Conservation (phyloP, 2,113 vertebrate species). For the Atherinomorus stipes region DNA sequence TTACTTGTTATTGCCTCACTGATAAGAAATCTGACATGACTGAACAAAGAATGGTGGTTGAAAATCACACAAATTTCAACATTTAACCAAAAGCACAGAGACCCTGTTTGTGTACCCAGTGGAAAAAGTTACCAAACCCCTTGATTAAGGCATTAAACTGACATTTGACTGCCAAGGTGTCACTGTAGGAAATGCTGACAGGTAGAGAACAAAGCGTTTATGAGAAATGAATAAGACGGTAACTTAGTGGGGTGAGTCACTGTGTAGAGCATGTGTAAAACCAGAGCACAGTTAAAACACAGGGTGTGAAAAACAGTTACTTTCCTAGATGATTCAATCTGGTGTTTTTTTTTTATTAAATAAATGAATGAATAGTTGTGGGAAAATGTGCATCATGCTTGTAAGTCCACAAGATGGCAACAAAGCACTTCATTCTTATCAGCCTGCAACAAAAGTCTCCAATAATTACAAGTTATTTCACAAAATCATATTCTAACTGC, state of each 20-base stretch:
- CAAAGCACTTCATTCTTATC: slow-evolving; percentile 1
- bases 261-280: background rate
- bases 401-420: slow-evolving; percentile 50
- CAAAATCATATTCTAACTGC: background rate
- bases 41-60: background rate
- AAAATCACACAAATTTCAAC: too few relatives aligned
- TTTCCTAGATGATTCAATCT: background rate
- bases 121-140: slow-evolving; percentile 7
- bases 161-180: background rate
- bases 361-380: background rate
- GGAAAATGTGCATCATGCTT: background rate
- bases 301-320: background rate
- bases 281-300: background rate
- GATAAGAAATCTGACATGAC: background rate
- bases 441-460: background rate
- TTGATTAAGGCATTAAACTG: background rate
- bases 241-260: slow-evolving; percentile 1
- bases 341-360: background rate
- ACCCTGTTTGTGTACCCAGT: slow-evolving; percentile 8
- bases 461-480: too few relatives aligned
- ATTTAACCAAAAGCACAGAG: background rate
- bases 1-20: background rate
- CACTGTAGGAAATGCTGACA: slow-evolving; percentile 7
- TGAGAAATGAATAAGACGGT: slow-evolving; percentile 6
- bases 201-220: background rate